Conservation (phyloP, 2,113 vertebrate species). For the Crotalus helleri region DNA sequence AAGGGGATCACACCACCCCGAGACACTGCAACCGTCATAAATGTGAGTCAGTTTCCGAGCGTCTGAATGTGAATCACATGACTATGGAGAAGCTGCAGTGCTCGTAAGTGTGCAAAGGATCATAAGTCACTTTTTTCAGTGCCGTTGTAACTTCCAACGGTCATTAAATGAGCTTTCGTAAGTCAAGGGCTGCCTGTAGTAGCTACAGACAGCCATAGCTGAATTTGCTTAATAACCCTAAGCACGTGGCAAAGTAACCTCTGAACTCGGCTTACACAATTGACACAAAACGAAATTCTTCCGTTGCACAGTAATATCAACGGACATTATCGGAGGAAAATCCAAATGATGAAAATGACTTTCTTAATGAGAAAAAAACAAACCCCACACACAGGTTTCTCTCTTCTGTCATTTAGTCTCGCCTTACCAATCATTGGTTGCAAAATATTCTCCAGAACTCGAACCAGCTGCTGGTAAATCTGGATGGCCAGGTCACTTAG, state of each 20-base stretch:
- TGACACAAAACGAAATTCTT: neutral
- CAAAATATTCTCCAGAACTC: constrained; percentile 93
- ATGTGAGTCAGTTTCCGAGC: no score
- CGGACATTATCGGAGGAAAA: constrained; percentile 15
- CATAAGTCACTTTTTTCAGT: no score
- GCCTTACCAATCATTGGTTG: constrained; percentile 97
- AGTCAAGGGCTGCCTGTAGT: no score
- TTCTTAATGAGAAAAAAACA: neutral
- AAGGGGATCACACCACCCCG: no score
- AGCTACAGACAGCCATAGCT: neutral
- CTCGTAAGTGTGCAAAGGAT: no score
- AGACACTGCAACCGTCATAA: no score
- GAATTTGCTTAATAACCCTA: neutral
- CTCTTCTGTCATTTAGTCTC: neutral
- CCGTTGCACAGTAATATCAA: neutral
- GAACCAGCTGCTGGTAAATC: constrained; percentile 97
- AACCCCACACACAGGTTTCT: no score
- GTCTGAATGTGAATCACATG: no score
- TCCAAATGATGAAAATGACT: neutral
- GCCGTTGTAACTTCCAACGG: no score
- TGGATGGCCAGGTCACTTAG: constrained; percentile 97
- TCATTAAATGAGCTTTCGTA: no score
- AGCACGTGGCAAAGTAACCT: neutral
- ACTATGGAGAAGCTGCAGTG: no score
- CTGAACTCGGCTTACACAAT: neutral